A percentile compares a stretch with the other conserved stretches of the same genome.
These are phyloP conservation scores for Eupeodes latifasciatus DNA, from an alignment of 2,888 invertebrate species.

Conservation along the genomic window DNA sequence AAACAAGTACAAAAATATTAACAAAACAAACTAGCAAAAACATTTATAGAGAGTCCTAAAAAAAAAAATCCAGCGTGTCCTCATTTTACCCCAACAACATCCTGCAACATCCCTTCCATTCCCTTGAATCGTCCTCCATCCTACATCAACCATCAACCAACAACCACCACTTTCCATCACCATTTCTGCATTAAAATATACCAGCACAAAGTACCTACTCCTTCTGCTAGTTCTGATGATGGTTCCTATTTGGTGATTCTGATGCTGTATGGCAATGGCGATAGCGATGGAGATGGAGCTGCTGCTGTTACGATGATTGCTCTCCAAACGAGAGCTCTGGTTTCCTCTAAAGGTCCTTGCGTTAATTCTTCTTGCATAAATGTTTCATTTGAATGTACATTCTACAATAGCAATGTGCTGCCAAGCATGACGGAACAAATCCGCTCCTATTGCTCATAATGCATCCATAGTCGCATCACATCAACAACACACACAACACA, in stretches of 20 bases:
- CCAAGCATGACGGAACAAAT: slow-evolving; percentile 62
- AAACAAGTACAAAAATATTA: slow-evolving; percentile 11
- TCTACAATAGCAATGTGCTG: slow-evolving; percentile 59
- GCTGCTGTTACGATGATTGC: slow-evolving; percentile 67
- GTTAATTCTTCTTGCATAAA: slow-evolving; percentile 69
- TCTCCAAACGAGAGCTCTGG: slow-evolving; percentile 72
- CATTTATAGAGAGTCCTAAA: slow-evolving; percentile 40
- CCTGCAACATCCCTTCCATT: slow-evolving; percentile 38
- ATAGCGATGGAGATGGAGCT: not conserved
- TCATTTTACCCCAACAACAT: slow-evolving; percentile 71
- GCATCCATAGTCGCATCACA: slow-evolving; percentile 51
- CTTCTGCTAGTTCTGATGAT: slow-evolving; percentile 33
- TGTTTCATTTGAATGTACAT: slow-evolving; percentile 32
- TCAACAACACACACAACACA: slow-evolving; percentile 12
- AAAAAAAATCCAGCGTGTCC: slow-evolving; percentile 53
- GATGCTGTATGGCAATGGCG: not conserved
- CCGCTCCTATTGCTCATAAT: slow-evolving; percentile 71
- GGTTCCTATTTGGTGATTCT: slow-evolving; percentile 10
- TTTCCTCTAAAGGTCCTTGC: slow-evolving; percentile 75
- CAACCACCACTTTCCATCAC: slow-evolving; percentile 14
- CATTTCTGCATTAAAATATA: slow-evolving; percentile 16
- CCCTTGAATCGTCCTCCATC: slow-evolving; percentile 27
- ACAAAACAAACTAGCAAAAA: slow-evolving; percentile 42
- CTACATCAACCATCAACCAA: not conserved
- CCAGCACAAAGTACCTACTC: slow-evolving; percentile 7